Evolutionary conservation across 2,888 invertebrate species (phyloP).

Genomic region (Tenodera sinensis): DNA sequence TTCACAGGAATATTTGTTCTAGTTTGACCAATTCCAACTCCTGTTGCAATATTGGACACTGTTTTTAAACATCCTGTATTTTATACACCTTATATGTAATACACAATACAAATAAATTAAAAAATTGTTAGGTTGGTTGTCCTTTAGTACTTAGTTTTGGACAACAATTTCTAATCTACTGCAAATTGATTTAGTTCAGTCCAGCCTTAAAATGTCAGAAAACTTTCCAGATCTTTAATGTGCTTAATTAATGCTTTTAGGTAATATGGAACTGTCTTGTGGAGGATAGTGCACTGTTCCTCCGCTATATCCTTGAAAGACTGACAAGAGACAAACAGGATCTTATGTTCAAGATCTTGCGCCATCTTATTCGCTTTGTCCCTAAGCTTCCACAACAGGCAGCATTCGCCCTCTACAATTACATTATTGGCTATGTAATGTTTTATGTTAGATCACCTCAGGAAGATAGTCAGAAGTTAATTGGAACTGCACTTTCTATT

Average conservation of each 20-base stretch:
- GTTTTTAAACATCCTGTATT: no score
- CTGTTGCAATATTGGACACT: no score
- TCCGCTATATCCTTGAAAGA: constrained; percentile 92
- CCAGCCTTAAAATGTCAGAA: no score
- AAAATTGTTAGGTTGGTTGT: no score
- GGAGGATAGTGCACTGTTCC: constrained; percentile 93
- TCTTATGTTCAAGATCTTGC: constrained; percentile 86
- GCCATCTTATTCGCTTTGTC: constrained; percentile 89
- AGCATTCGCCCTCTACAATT: constrained; percentile 96
- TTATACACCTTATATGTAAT: no score
- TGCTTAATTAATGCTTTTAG: constrained; percentile 44
- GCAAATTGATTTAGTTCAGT: no score
- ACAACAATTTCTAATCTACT: no score
- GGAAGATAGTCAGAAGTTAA: constrained; percentile 90
- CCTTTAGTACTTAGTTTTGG: no score
- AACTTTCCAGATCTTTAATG: background rate
- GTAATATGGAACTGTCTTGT: constrained; percentile 97
- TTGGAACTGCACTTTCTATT: constrained; percentile 90
- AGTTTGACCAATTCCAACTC: no score
- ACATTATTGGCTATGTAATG: constrained; percentile 99
- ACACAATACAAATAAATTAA: no score
- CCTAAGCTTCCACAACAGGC: constrained; percentile 94
- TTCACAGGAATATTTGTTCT: no score
- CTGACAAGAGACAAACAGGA: constrained; percentile 91
- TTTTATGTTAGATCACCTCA: constrained; percentile 96